Evolutionary conservation across 2,888 invertebrate species (phyloP), one percentile per base, ranked within the genome.

Genomic region (Corbicula japonica): DNA sequence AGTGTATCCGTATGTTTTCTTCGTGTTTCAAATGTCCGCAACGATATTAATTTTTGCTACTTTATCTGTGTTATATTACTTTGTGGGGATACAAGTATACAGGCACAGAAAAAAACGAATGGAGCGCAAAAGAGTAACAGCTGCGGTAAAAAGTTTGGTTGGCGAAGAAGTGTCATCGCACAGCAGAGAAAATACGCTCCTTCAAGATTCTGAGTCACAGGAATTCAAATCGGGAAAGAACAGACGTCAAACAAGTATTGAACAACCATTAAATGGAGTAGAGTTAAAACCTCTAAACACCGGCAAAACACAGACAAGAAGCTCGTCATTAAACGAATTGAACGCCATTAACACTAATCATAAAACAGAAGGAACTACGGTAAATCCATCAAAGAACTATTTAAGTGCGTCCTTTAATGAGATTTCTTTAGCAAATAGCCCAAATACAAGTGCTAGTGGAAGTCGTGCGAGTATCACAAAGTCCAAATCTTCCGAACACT

Each of bases 41-140:
- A 84, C 84, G 1, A 65, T 76, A 12, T 32, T 84, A 3, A 80
- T 77, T 50, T 82, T 84, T 41, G 38, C 71, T 12, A 63, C 68
- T 15, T 44, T 84, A 28, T 66, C 77, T 26, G 61, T 84, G 2
- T 50, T 84, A 8, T 84, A 84, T 38, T 79, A 73, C 30, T 74
- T 82, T 15, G 80, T 84, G 28, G 84, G 82, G 12, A 32, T 74
- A n/a, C 58, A 65, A 15, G 48, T 74, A 15, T 74, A 58, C 23
- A 60, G 18, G 48, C 74, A 74, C 41, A 12, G 66, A n/a, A 48
- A 26, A 41, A 44, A 50, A 30, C 41, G 74, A 41, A 35, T 54
- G 54, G 15, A 52, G 26, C 28, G 66, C 12, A 66, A 62, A 12
- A n/a, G 4, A 5, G 28, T 10, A 32, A 3, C 15, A 35, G 6